Evolutionary conservation across 1,140 invertebrate species (phyloP).

Genomic region (Aphelenchoides fujianensis): DNA sequence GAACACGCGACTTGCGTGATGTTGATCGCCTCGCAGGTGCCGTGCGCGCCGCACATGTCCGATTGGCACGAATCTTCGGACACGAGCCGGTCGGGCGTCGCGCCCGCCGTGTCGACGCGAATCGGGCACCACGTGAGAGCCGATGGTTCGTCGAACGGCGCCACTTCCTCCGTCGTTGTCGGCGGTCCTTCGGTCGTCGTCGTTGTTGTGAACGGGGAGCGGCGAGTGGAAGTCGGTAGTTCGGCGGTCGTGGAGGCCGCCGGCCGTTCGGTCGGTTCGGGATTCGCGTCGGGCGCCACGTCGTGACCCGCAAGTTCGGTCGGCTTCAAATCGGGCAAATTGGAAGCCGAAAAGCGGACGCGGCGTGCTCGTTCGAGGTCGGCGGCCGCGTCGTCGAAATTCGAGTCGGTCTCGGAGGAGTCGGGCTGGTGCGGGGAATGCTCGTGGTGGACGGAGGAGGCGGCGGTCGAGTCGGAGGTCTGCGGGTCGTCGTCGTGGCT

Average conservation of each 20-base stretch:
- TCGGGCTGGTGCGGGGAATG: constrained; percentile 11
- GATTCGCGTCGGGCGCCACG: constrained; percentile 15
- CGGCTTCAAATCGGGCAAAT: too few relatives aligned
- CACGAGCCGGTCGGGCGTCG: neutral
- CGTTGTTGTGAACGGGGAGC: neutral
- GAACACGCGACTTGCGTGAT: constrained; percentile 51
- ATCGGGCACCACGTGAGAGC: too few relatives aligned
- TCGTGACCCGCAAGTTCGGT: too few relatives aligned
- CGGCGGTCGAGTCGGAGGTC: neutral
- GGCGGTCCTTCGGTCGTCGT: neutral
- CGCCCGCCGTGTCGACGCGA: too few relatives aligned
- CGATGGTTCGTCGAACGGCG: too few relatives aligned
- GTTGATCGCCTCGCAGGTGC: constrained; percentile 51
- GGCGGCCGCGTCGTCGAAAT: constrained; percentile 7
- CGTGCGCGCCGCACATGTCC: constrained; percentile 52
- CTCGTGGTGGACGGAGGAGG: constrained; percentile 1
- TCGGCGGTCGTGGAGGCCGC: neutral
- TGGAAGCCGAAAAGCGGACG: too few relatives aligned
- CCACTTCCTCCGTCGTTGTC: neutral
- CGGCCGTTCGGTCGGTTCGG: neutral
- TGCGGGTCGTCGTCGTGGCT: neutral
- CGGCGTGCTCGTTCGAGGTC: too few relatives aligned
- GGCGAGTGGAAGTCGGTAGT: constrained; percentile 2
- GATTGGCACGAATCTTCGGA: neutral
- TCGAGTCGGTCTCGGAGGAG: neutral